phyloP scores from a whole-genome alignment of 1,140 invertebrate species.

The Eumaeus atala region DNA sequence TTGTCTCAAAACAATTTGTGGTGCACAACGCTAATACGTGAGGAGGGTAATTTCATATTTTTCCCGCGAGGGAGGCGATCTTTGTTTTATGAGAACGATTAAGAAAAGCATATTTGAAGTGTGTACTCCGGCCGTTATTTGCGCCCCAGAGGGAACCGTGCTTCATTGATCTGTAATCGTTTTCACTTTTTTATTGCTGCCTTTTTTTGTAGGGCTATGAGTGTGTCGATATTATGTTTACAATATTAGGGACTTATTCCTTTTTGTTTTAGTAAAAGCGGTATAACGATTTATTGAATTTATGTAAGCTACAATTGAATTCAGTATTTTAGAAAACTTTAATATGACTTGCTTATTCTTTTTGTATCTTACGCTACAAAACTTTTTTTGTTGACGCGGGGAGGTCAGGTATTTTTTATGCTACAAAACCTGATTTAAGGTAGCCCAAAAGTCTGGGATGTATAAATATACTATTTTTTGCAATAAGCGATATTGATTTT shows the following conservation, averaged over 20 bases:
- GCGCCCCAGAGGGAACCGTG: constrained; percentile 58
- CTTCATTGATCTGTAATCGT: constrained; percentile 73
- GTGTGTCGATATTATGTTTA: constrained; percentile 36
- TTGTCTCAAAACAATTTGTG: constrained; percentile 55
- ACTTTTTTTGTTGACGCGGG: too few species aligned
- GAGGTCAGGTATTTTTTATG: too few species aligned
- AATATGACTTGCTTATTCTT: too few species aligned
- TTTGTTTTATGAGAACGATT: constrained; percentile 75
- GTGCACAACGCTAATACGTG: constrained; percentile 50
- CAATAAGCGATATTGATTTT: too few species aligned
- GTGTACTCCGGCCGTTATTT: constrained; percentile 68
- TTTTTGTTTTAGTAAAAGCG: constrained; percentile 12
- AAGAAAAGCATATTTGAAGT: constrained; percentile 75
- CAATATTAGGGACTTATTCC: constrained; percentile 22
- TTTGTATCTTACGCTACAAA: too few species aligned
- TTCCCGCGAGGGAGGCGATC: constrained; percentile 52
- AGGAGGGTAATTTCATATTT: constrained; percentile 48
- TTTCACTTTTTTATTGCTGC: constrained; percentile 62
- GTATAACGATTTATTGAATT: too few species aligned
- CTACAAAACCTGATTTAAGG: too few species aligned
- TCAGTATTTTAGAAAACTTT: too few species aligned
- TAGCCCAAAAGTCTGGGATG: too few species aligned
- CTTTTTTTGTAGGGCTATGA: constrained; percentile 54
- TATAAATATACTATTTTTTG: too few species aligned
- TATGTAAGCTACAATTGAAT: too few species aligned